Conservation (phyloP, 2,113 vertebrate species). For the Cryptotis parvus region DNA sequence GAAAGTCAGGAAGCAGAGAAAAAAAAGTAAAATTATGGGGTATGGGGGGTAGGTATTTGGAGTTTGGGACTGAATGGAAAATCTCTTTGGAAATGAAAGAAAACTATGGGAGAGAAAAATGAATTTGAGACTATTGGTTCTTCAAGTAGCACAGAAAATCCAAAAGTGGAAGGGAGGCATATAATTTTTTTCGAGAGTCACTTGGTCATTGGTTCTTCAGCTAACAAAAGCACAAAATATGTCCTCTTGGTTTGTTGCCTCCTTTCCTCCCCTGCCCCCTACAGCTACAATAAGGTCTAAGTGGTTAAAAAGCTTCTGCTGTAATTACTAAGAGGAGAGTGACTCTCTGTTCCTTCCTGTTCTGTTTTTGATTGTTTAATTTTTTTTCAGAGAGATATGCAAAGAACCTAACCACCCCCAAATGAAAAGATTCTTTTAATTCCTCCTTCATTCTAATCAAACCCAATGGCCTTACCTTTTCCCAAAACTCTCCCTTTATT, state of each 20-base stretch:
- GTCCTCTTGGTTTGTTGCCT: constrained; percentile 39
- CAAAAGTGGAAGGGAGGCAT: constrained; percentile 49
- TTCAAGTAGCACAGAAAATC: constrained; percentile 67
- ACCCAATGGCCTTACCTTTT: constrained; percentile 67
- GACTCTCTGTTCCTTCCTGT: constrained; percentile 74
- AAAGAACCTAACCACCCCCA: constrained; percentile 70
- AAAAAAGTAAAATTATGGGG: neutral
- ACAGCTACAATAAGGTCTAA: constrained; percentile 66
- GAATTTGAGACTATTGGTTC: constrained; percentile 72
- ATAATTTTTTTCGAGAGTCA: constrained; percentile 71
- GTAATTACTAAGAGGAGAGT: constrained; percentile 73
- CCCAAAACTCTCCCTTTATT: constrained; percentile 67
- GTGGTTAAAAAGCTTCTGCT: constrained; percentile 70
- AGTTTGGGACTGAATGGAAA: constrained; percentile 44
- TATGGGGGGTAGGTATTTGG: constrained; percentile 46
- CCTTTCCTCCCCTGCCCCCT: constrained; percentile 63
- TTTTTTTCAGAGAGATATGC: constrained; percentile 26
- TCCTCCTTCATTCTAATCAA: constrained; percentile 55
- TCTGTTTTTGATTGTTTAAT: constrained; percentile 78
- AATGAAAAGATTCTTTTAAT: constrained; percentile 77
- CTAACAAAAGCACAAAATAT: constrained; percentile 75
- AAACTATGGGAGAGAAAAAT: constrained; percentile 74
- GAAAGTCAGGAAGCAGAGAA: constrained; percentile 19
- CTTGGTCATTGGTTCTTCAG: constrained; percentile 64
- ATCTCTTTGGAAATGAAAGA: constrained; percentile 48